Evolutionary conservation across 1,140 invertebrate species (phyloP).

Genomic region (Parasteatoda tepidariorum): DNA sequence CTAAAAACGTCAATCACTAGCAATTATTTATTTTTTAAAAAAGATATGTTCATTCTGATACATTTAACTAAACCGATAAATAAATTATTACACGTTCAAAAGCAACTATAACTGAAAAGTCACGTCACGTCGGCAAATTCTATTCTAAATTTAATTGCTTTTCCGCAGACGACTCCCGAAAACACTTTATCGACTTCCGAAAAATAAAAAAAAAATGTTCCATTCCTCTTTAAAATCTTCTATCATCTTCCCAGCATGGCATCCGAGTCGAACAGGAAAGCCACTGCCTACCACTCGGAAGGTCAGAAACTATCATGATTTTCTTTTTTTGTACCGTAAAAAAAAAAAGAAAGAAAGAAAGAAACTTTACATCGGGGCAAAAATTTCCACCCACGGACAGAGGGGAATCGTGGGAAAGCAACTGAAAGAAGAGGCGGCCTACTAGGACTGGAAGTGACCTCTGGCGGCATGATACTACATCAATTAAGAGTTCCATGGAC

Average conservation of each 20-base stretch:
- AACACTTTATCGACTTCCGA: neutral
- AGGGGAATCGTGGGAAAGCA: conserved; percentile 10
- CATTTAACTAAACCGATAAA: too few relatives aligned
- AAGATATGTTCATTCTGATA: too few relatives aligned
- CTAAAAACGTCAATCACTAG: too few relatives aligned
- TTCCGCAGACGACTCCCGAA: neutral
- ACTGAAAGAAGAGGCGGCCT: conserved; percentile 3
- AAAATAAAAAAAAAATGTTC: neutral
- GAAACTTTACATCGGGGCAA: neutral
- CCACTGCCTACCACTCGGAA: conserved; percentile 8
- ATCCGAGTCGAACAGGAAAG: neutral
- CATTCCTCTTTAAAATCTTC: neutral
- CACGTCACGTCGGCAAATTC: too few relatives aligned
- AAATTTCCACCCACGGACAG: conserved; percentile 24
- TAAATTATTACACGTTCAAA: too few relatives aligned
- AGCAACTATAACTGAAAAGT: too few relatives aligned
- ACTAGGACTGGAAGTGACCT: conserved; percentile 21
- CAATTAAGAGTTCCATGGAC: conserved; percentile 41
- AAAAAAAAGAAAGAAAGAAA: conserved; percentile 6
- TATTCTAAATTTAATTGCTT: too few relatives aligned
- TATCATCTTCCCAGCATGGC: conserved; percentile 12
- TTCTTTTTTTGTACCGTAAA: neutral
- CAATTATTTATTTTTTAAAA: too few relatives aligned
- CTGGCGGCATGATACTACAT: conserved; percentile 47
- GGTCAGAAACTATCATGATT: conserved; percentile 21